Evolutionary conservation across 2,113 vertebrate species (phyloP).

Genomic region (Phylloscopus trochilus): DNA sequence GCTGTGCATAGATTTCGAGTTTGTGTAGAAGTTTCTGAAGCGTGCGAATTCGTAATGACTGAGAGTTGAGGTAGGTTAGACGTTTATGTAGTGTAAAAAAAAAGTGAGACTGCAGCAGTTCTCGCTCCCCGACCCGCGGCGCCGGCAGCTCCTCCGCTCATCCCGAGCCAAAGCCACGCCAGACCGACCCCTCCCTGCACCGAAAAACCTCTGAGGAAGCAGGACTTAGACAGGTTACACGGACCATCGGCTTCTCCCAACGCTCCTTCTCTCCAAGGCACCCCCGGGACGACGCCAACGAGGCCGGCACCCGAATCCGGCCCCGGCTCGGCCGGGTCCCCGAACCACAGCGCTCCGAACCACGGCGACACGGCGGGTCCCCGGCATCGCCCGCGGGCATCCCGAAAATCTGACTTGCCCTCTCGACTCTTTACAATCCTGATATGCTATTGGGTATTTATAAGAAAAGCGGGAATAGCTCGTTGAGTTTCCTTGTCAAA

Average conservation of each 20-base stretch:
- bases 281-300: not conserved
- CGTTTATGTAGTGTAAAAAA: constrained; percentile 76
- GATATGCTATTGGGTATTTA: constrained; percentile 72
- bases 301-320: not conserved
- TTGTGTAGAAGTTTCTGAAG: constrained; percentile 67
- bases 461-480: constrained; percentile 73
- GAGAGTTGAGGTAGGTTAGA: constrained; percentile 81
- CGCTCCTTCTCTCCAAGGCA: constrained; percentile 59
- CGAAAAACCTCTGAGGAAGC: constrained; percentile 21
- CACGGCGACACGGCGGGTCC: not conserved
- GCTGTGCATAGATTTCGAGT: constrained; percentile 79
- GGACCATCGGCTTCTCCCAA: constrained; percentile 49
- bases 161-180: not conserved
- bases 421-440: constrained; percentile 62
- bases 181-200: not conserved
- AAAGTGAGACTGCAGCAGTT: constrained; percentile 65
- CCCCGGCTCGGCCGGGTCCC: not conserved
- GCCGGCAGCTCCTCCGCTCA: not conserved
- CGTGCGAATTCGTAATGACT: constrained; percentile 69
- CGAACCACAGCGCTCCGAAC: not conserved
- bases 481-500: constrained; percentile 82
- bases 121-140: constrained; percentile 17
- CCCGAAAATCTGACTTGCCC: constrained; percentile 67
- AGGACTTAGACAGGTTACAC: constrained; percentile 53
- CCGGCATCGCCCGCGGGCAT: not conserved